phyloP scores from a whole-genome alignment of 2,797 vertebrate species.

The Cirrhinus mrigala region DNA sequence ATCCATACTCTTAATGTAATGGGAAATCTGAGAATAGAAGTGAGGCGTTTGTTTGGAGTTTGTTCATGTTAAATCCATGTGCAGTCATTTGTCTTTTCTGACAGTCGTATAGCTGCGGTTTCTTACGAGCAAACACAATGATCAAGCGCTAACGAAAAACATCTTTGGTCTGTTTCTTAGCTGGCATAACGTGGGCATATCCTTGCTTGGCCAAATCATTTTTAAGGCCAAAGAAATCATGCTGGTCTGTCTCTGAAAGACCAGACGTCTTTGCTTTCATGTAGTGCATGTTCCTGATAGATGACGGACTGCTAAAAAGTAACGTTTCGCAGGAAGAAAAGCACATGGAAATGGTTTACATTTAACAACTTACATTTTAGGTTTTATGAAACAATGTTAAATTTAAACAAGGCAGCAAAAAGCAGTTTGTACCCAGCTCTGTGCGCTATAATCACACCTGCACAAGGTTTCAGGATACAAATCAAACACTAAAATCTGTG shows the following conservation, averaged over 20 bases:
- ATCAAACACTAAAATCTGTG: conserved; percentile 1
- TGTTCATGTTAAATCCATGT: conserved; percentile 40
- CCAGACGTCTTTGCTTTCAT: conserved; percentile 64
- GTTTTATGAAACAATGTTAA: neutral
- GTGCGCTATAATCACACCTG: neutral
- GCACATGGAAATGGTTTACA: conserved; percentile 1
- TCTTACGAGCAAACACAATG: conserved; percentile 33
- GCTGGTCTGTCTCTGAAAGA: neutral
- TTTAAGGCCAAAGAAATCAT: conserved; percentile 13
- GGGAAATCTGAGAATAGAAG: conserved; percentile 59
- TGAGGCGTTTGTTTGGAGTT: conserved; percentile 52
- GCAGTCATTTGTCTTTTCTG: conserved; percentile 50
- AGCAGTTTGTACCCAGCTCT: neutral
- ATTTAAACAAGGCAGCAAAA: conserved; percentile 1
- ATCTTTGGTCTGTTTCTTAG: conserved; percentile 23
- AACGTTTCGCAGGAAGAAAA: conserved; percentile 14
- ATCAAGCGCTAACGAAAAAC: conserved; percentile 31
- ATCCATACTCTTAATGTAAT: conserved; percentile 54
- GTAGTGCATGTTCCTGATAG: conserved; percentile 57
- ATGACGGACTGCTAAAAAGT: conserved; percentile 64
- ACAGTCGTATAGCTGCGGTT: conserved; percentile 51
- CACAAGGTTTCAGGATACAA: conserved; percentile 3
- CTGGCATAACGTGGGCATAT: conserved; percentile 20
- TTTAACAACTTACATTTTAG: neutral
- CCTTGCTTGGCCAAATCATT: conserved; percentile 20